Base-by-base conservation (phyloP, 92 coral and sea anemone species). In the Heteractis magnifica region DNA sequence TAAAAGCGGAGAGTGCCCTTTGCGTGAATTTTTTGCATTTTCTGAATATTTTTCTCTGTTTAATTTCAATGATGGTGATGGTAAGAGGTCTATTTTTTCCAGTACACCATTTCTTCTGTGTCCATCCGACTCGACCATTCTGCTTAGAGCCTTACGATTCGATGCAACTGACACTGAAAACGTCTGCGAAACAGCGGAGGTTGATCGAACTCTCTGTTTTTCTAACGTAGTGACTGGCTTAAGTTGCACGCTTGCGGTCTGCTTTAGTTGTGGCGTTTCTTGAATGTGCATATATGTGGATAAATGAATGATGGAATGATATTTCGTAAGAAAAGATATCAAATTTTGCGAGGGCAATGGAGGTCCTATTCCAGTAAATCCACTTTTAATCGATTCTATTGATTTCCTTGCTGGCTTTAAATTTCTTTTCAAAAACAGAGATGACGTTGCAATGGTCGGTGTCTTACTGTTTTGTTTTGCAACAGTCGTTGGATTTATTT, bases 41-140 rank as follows among this genome's bases (percentile, higher is more conserved):
- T 12, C 44, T 4, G n/a, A 16, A 10, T 52, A 4, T 13, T 18
- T 52, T 34, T 19, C 59, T 34, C 16, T 52, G 4, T 65, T 49
- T 12, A 9, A 14, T 18, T 49, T 55, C 49, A 44, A 14, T 44
- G 74, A 11, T 14, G 80, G 79, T 50, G 86, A 75, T 8, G 86
- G 73, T 49, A 75, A 72, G 4, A 83, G 74, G 14, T 51, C 16
- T 83, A 75, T 83, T 26, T 49, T 83, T 26, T 71, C 59, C 1
- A 75, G 52, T 15, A 60, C 16, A 10, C 74, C 86, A 83, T 75
- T 44, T 56, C 65, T 56, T 11, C 60, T 53, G 8, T 10, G 50
- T 51, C 78, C 85, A 10, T 53, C 34, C 21, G 14, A 16, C 20
- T 71, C 64, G 7, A 75, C 55, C 56, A 75, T 6, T 75, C 51